Evolutionary conservation across 2,888 invertebrate genomes (phyloP).

Genomic region (Tenthredo scrophulariae): DNA sequence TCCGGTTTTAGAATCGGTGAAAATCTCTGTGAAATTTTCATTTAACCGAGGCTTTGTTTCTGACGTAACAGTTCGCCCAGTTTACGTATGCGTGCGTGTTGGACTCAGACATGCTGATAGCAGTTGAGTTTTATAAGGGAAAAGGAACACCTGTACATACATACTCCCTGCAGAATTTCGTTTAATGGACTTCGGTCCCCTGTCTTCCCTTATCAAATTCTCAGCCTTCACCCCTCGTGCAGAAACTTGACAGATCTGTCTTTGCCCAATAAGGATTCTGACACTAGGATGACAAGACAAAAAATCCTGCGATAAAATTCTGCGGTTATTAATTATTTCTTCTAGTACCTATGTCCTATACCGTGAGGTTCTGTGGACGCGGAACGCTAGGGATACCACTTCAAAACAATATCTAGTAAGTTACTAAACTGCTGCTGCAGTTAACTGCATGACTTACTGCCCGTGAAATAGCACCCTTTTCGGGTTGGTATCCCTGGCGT

Average conservation of each 20-base stretch:
- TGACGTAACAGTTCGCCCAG: neutral
- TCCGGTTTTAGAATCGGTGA: neutral
- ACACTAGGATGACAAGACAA: neutral
- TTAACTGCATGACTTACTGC: no score
- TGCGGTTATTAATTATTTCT: neutral
- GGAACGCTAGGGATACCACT: no score
- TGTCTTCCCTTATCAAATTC: slow-evolving; percentile 37
- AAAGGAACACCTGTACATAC: slow-evolving; percentile 9
- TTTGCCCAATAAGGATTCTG: neutral
- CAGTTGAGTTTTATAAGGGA: neutral
- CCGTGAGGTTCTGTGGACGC: no score
- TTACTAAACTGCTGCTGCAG: no score
- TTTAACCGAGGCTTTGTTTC: neutral
- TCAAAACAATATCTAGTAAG: no score
- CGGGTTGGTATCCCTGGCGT: no score
- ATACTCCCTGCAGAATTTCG: neutral
- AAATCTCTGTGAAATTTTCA: slow-evolving; percentile 34
- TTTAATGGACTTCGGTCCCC: slow-evolving; percentile 24
- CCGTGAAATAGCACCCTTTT: no score
- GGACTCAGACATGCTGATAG: neutral
- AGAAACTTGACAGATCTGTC: neutral
- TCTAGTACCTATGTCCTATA: neutral
- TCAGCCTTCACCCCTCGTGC: neutral
- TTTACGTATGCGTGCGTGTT: neutral
- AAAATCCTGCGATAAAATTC: neutral